A percentile compares a stretch with the other conserved stretches of the same genome.
Conservation (phyloP, 1,140 invertebrate species). For the Bombyx mori region ASM3026992v2 NC_085107.1:12790001-12790500, state of each 20-base stretch:
- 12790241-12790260: constrained; percentile 17
- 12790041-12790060: too few species aligned
- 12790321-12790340: constrained; percentile 5
- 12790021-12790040: too few species aligned
- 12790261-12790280: constrained; percentile 3
- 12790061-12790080: background rate
- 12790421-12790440: background rate
- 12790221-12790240: background rate
- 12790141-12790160: constrained; percentile 26
- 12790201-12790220: background rate
- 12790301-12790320: background rate
- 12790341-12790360: constrained; percentile 1
- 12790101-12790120: constrained; percentile 22
- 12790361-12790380: background rate
- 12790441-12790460: constrained; percentile 3
- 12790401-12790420: too few species aligned
- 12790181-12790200: background rate
- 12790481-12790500: constrained; percentile 19
- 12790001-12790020: too few species aligned
- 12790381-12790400: background rate
- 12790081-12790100: constrained; percentile 16
- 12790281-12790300: background rate
- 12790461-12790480: constrained; percentile 3
- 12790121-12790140: constrained; percentile 22
- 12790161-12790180: constrained; percentile 20